Evolutionary conservation across 2,888 invertebrate genomes (phyloP).

Genomic region (Shargacucullia verbasci): DNA sequence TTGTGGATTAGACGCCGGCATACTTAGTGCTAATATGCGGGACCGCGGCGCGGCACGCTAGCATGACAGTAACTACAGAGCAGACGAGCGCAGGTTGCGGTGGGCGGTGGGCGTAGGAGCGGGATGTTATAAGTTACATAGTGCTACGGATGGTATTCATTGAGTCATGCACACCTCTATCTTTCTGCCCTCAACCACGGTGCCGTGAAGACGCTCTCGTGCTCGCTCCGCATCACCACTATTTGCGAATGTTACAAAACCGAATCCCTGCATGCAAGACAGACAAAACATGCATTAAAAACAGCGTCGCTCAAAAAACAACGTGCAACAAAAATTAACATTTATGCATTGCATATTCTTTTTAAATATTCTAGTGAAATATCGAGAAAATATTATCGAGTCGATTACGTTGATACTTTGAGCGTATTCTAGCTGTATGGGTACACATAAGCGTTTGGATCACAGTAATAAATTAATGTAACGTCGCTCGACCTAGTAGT

Average conservation of each 20-base stretch:
- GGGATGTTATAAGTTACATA: constrained; percentile 91
- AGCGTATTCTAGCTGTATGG: constrained; percentile 88
- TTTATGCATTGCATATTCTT: constrained; percentile 90
- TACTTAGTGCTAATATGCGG: constrained; percentile 84
- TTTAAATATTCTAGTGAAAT: constrained; percentile 86
- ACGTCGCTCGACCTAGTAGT: constrained; percentile 83
- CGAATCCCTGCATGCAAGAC: constrained; percentile 99
- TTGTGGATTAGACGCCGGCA: constrained; percentile 83
- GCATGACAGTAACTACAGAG: constrained; percentile 89
- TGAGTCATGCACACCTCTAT: constrained; percentile 99
- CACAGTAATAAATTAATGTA: constrained; percentile 81
- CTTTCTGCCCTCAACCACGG: constrained; percentile 99
- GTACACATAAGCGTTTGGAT: constrained; percentile 88
- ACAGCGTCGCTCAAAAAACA: constrained; percentile 94
- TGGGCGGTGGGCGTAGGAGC: constrained; percentile 88
- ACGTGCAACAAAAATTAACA: constrained; percentile 93
- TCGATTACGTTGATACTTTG: constrained; percentile 88
- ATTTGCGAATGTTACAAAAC: constrained; percentile 99
- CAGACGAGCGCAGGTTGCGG: constrained; percentile 88
- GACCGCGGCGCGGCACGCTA: constrained; percentile 74
- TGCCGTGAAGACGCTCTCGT: constrained; percentile 99
- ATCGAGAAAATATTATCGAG: constrained; percentile 84
- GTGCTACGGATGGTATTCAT: constrained; percentile 90
- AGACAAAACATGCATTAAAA: constrained; percentile 98
- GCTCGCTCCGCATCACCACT: constrained; percentile 99